These are phyloP conservation scores for Parnassius smintheus DNA, from an alignment of 2,888 invertebrate species.

Conservation along the genomic window DNA sequence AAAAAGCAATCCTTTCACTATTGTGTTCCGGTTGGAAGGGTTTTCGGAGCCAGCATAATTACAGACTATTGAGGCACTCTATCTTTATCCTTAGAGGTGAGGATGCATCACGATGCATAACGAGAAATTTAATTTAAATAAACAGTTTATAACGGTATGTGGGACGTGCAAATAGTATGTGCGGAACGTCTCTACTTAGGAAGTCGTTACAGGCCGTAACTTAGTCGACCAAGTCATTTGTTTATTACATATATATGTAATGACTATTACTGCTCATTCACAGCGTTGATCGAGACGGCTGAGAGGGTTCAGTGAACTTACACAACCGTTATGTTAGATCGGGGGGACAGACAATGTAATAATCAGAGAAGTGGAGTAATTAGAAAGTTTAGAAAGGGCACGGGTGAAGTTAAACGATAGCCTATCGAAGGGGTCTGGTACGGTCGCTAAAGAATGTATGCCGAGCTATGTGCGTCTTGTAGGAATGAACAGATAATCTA, in stretches of 20 bases:
- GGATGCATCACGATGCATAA: too few relatives aligned
- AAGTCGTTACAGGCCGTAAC: conserved; percentile 46
- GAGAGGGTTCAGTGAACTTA: conserved; percentile 51
- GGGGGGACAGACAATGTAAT: conserved; percentile 42
- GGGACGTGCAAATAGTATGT: conserved; percentile 51
- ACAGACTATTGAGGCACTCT: too few relatives aligned
- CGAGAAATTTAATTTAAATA: too few relatives aligned
- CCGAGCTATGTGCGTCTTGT: conserved; percentile 17
- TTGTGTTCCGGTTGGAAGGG: too few relatives aligned
- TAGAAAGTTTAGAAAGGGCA: conserved; percentile 28
- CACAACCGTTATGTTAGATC: conserved; percentile 58
- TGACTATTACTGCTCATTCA: conserved; percentile 62
- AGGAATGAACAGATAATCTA: conserved; percentile 16
- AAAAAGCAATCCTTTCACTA: too few relatives aligned
- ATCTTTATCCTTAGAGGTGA: too few relatives aligned
- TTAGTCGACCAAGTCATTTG: conserved; percentile 33
- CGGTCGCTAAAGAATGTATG: conserved; percentile 20
- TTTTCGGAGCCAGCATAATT: too few relatives aligned
- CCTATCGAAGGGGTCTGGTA: conserved; percentile 12
- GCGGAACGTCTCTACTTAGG: conserved; percentile 55
- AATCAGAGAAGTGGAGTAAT: conserved; percentile 33
- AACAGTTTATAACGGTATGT: not conserved
- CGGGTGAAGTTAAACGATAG: conserved; percentile 27
- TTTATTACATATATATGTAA: conserved; percentile 53
- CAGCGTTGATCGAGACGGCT: conserved; percentile 44